A percentile compares a stretch with the other conserved stretches of the same genome.
These are phyloP conservation scores for Diaperis boleti DNA, from an alignment of 2,888 invertebrate species.

Conservation along the genomic window DNA sequence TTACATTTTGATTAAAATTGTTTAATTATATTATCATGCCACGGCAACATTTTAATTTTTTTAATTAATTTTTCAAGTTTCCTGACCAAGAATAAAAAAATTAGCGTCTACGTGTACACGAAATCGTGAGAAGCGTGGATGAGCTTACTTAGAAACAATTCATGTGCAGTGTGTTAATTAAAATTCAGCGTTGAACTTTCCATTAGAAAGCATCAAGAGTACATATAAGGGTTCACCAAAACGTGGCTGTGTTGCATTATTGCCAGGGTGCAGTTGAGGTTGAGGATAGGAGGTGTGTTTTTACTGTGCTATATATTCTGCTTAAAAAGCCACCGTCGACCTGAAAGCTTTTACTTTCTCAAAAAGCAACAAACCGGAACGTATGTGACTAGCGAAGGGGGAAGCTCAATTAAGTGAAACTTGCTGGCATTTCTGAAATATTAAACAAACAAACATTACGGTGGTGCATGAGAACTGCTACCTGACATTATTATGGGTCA, in stretches of 20 bases:
- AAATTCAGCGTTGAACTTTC: slow-evolving; percentile 37
- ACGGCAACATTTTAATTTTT: slow-evolving; percentile 1
- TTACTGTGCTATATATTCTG: slow-evolving; percentile 34
- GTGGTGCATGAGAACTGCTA: slow-evolving; percentile 6
- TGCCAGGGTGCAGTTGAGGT: slow-evolving; percentile 25
- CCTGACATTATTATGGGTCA: slow-evolving; percentile 15
- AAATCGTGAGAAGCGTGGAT: slow-evolving; percentile 1
- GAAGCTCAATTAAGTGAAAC: slow-evolving; percentile 35
- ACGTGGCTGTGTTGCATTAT: slow-evolving; percentile 34
- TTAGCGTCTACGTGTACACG: background rate
- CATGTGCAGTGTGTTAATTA: slow-evolving; percentile 39
- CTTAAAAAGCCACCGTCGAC: slow-evolving; percentile 40
- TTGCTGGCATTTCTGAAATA: slow-evolving; percentile 28
- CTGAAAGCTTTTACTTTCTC: slow-evolving; percentile 43
- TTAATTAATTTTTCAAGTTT: slow-evolving; percentile 17
- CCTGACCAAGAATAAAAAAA: background rate
- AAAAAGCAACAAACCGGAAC: slow-evolving; percentile 40
- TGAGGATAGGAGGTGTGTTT: slow-evolving; percentile 24
- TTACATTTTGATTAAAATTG: slow-evolving; percentile 42
- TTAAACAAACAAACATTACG: slow-evolving; percentile 30
- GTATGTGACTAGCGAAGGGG: slow-evolving; percentile 40
- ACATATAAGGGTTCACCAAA: slow-evolving; percentile 12
- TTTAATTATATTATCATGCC: slow-evolving; percentile 5
- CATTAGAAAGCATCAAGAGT: slow-evolving; percentile 37
- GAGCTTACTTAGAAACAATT: slow-evolving; percentile 24